Percentiles rank a stretch among this genome's conserved stretches.
Evolutionary conservation across 2,797 vertebrate genomes (phyloP).

Genomic region (Simalia tracyae): DNA sequence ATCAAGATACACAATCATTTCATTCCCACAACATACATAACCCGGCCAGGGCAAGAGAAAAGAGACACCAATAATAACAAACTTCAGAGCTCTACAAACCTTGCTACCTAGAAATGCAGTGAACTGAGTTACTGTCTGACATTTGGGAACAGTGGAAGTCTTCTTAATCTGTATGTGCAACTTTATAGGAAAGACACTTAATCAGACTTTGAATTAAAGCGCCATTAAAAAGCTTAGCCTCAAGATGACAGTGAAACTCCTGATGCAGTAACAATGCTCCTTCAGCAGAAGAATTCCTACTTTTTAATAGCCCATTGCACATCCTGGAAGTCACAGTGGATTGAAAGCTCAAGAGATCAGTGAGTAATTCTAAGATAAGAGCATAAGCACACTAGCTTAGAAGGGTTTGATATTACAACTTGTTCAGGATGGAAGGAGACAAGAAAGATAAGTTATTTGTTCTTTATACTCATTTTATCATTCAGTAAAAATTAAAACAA

Average conservation of each 20-base stretch:
- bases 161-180: background rate
- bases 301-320: background rate
- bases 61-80: background rate
- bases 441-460: background rate
- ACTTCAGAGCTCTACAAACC: background rate
- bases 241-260: constrained; percentile 14
- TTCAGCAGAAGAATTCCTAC: background rate
- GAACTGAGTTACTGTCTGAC: background rate
- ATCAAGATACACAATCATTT: background rate
- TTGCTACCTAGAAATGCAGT: background rate
- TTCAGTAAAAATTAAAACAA: background rate
- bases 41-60: background rate
- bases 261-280: background rate
- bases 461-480: no score
- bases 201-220: constrained; percentile 19
- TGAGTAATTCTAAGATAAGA: background rate
- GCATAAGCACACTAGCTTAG: background rate
- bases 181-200: background rate
- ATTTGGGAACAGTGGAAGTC: constrained; percentile 1
- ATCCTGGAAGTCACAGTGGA: background rate
- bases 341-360: background rate
- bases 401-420: background rate
- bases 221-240: background rate
- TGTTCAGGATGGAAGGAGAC: background rate
- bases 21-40: background rate